Conservation (phyloP, 1,140 invertebrate species). For the Galleria mellonella region DNA sequence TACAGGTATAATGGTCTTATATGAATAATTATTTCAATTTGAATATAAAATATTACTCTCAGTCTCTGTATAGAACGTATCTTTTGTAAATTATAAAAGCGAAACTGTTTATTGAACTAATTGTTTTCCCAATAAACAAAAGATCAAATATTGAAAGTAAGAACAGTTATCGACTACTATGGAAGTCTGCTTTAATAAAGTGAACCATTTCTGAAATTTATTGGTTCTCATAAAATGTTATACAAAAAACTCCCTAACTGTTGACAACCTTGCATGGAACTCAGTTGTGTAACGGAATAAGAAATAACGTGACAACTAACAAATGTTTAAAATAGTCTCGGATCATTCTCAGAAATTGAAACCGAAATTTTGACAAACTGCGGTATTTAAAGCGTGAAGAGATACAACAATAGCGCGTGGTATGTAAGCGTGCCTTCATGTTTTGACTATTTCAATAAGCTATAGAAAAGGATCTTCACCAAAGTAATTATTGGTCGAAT, state of each 20-base stretch:
- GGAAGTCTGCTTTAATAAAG: conserved; percentile 59
- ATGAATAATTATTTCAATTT: no score
- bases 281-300: conserved; percentile 44
- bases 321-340: conserved; percentile 36
- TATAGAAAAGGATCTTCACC: conserved; percentile 44
- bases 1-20: no score
- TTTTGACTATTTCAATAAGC: conserved; percentile 55
- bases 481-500: conserved; percentile 54
- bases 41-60: no score
- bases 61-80: neutral
- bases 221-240: conserved; percentile 44
- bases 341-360: conserved; percentile 48
- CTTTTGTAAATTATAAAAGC: conserved; percentile 40
- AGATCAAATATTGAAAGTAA: conserved; percentile 44
- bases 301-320: conserved; percentile 34
- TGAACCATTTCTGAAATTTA: conserved; percentile 60
- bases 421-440: conserved; percentile 53
- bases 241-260: conserved; percentile 47
- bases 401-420: conserved; percentile 35
- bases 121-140: conserved; percentile 32
- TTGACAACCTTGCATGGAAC: conserved; percentile 28
- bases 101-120: conserved; percentile 41
- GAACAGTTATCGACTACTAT: conserved; percentile 59
- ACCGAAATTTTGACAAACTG: conserved; percentile 66
- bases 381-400: conserved; percentile 42